These are phyloP conservation scores for Piaya cayana DNA, from an alignment of 2,113 vertebrate genomes.

Conservation along the genomic window DNA sequence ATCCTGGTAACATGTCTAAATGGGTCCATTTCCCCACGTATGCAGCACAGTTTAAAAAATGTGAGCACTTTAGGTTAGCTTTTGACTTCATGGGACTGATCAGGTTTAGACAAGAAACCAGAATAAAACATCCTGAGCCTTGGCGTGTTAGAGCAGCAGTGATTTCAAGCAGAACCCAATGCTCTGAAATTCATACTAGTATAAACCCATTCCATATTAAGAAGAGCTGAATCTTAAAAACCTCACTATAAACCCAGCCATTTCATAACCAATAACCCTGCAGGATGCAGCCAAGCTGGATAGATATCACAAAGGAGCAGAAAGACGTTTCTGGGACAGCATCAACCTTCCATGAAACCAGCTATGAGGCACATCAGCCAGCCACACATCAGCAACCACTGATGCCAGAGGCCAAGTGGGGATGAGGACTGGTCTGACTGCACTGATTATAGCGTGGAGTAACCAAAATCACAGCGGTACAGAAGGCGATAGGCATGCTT, in stretches of 20 bases:
- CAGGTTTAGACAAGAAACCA: neutral
- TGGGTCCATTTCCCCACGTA: neutral
- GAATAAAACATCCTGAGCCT: neutral
- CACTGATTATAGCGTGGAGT: neutral
- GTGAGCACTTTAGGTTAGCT: neutral
- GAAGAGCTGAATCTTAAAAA: neutral
- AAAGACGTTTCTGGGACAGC: neutral
- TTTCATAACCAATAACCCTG: neutral
- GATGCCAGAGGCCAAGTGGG: neutral
- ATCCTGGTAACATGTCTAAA: neutral
- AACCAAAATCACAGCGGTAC: neutral
- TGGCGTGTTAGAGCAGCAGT: neutral
- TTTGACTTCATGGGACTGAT: neutral
- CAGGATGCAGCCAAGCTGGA: neutral
- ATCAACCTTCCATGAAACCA: accelerated
- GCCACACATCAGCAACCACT: neutral
- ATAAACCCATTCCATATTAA: neutral
- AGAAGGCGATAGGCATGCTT: neutral
- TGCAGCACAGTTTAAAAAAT: neutral
- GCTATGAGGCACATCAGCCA: neutral
- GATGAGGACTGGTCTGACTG: neutral
- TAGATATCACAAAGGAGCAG: neutral
- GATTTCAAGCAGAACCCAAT: neutral
- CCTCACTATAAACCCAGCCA: accelerated
- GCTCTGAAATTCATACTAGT: neutral